Conservation (phyloP, 2,113 vertebrate species). For the Microtus ochrogaster region DNA sequence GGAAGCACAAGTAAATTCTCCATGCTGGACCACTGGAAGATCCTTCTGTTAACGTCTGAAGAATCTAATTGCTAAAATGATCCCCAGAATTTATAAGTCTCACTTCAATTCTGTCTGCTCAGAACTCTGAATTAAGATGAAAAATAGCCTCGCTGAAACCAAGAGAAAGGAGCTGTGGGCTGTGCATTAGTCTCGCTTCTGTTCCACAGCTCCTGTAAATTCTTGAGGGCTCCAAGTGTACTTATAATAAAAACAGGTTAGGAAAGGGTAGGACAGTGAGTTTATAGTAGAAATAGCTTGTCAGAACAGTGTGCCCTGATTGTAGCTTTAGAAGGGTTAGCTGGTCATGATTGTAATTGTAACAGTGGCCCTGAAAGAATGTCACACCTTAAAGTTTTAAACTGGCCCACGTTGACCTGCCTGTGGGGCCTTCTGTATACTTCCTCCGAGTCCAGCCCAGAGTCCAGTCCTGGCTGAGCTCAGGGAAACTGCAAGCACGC, state of each 20-base stretch:
- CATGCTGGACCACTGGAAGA: neutral
- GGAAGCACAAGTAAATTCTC: accelerated
- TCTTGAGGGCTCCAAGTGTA: neutral
- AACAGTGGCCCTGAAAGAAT: no score
- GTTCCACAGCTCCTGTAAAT: neutral
- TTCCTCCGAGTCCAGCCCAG: neutral
- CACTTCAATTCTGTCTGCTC: neutral
- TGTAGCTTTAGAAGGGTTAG: accelerated
- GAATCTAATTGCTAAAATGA: neutral
- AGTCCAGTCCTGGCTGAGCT: neutral
- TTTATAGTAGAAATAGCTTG: accelerated
- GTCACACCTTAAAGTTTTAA: neutral
- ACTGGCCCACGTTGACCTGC: neutral
- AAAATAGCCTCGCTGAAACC: neutral
- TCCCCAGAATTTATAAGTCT: no score
- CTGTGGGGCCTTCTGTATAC: accelerated
- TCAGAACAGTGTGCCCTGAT: accelerated
- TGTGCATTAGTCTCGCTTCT: neutral
- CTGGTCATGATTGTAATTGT: accelerated
- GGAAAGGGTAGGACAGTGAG: neutral
- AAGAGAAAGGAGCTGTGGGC: neutral
- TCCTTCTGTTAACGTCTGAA: neutral
- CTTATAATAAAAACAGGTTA: neutral
- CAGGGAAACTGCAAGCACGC: neutral
- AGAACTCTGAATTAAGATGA: neutral